These are phyloP conservation scores for Pholis gunnellus DNA, from an alignment of 2,113 vertebrate genomes.

Conservation along the genomic window DNA sequence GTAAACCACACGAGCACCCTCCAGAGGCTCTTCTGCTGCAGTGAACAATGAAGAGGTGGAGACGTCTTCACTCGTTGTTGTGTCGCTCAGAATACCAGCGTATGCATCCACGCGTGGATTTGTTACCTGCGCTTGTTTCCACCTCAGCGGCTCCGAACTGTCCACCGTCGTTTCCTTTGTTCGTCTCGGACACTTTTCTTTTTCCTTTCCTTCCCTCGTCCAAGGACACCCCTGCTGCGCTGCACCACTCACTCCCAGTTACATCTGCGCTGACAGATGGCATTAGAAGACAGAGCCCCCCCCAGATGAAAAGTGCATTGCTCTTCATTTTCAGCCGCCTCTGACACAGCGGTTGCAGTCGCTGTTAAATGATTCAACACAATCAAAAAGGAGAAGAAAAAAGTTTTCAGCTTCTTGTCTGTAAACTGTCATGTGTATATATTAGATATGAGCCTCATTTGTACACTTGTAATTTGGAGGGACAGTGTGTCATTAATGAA, in stretches of 20 bases:
- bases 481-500: neutral
- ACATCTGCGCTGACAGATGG: slow-evolving; percentile 65
- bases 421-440: neutral
- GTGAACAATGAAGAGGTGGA: neutral
- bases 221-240: slow-evolving; percentile 65
- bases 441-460: neutral
- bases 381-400: slow-evolving; percentile 2
- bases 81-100: slow-evolving; percentile 25
- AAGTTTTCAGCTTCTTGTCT: neutral
- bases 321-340: slow-evolving; percentile 66
- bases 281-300: slow-evolving; percentile 58
- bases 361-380: slow-evolving; percentile 35
- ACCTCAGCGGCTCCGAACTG: slow-evolving; percentile 39
- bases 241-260: slow-evolving; percentile 41
- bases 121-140: too few species aligned
- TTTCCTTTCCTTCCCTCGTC: slow-evolving; percentile 43
- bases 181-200: slow-evolving; percentile 47
- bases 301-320: slow-evolving; percentile 62
- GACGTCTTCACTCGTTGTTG: slow-evolving; percentile 15
- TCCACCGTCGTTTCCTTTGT: slow-evolving; percentile 50
- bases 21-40: neutral
- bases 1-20: slow-evolving; percentile 9
- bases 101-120: slow-evolving; percentile 54
- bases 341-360: slow-evolving; percentile 32
- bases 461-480: neutral